Evolutionary conservation across 2,888 invertebrate genomes (phyloP).

Genomic region (Dusona sp.): DNA sequence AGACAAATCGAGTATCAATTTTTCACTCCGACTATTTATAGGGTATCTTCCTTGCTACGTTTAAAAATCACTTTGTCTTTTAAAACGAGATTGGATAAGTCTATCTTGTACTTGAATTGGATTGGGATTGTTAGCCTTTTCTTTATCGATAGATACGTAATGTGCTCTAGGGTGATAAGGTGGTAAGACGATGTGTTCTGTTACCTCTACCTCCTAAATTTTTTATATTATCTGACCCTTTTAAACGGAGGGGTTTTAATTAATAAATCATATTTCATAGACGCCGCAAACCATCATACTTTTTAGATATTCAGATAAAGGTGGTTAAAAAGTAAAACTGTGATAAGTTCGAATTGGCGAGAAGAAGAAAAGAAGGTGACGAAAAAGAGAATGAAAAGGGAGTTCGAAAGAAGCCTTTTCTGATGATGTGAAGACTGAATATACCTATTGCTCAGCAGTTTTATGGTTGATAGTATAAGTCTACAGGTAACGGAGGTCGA

Average conservation of each 20-base stretch:
- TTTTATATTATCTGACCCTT: neutral
- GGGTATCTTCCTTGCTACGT: constrained; percentile 3
- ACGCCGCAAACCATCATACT: neutral
- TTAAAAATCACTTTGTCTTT: constrained; percentile 10
- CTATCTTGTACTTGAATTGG: neutral
- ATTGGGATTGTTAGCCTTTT: neutral
- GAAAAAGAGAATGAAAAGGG: neutral
- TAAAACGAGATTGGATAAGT: constrained; percentile 18
- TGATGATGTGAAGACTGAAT: constrained; percentile 15
- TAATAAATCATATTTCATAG: neutral
- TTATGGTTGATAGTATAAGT: constrained; percentile 37
- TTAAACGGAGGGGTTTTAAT: neutral
- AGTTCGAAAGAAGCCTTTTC: neutral
- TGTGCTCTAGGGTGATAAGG: neutral
- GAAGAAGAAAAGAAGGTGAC: neutral
- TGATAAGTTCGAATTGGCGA: neutral
- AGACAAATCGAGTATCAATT: constrained; percentile 28
- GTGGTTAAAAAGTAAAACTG: neutral
- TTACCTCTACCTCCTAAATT: neutral
- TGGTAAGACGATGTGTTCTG: neutral
- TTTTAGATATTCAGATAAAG: neutral
- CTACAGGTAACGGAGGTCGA: constrained; percentile 47
- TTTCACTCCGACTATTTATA: constrained; percentile 24
- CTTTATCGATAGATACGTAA: neutral
- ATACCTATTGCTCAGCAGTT: constrained; percentile 25